Conservation (phyloP, 2,888 invertebrate species). For the Spodoptera picta region DNA sequence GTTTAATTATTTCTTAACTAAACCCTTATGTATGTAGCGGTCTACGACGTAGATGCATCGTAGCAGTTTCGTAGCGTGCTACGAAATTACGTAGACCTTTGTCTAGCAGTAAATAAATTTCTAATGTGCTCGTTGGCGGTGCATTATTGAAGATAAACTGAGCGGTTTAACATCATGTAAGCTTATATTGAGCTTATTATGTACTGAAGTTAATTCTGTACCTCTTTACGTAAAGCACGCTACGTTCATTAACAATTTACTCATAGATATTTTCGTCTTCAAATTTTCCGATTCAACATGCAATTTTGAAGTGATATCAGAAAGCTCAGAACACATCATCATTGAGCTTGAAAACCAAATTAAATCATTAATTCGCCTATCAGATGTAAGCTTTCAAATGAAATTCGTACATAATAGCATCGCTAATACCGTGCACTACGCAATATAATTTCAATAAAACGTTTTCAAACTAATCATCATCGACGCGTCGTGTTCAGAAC, state of each 20-base stretch:
- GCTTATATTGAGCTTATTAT: constrained; percentile 5
- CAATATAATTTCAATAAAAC: constrained; percentile 52
- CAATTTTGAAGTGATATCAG: constrained; percentile 1
- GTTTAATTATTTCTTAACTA: constrained; percentile 42
- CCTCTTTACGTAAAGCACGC: not conserved
- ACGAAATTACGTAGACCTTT: constrained; percentile 49
- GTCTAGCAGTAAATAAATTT: constrained; percentile 48
- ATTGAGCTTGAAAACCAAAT: constrained; percentile 14
- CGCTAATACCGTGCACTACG: constrained; percentile 20
- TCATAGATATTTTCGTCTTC: too few relatives aligned
- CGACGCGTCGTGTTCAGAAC: constrained; percentile 21
- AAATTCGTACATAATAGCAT: constrained; percentile 8
- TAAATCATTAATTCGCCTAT: constrained; percentile 22
- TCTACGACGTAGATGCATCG: constrained; percentile 34
- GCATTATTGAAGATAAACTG: constrained; percentile 48
- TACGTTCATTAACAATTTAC: not conserved
- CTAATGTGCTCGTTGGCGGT: constrained; percentile 45
- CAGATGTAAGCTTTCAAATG: constrained; percentile 19
- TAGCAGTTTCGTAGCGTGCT: constrained; percentile 54
- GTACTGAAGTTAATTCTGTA: constrained; percentile 7
- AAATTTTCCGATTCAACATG: not conserved
- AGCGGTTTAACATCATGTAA: constrained; percentile 22
- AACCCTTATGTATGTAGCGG: constrained; percentile 32
- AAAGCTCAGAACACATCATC: not conserved
- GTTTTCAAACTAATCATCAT: constrained; percentile 36